phyloP scores from a whole-genome alignment of 2,888 invertebrate species.

The Oscheius sp. region DNA sequence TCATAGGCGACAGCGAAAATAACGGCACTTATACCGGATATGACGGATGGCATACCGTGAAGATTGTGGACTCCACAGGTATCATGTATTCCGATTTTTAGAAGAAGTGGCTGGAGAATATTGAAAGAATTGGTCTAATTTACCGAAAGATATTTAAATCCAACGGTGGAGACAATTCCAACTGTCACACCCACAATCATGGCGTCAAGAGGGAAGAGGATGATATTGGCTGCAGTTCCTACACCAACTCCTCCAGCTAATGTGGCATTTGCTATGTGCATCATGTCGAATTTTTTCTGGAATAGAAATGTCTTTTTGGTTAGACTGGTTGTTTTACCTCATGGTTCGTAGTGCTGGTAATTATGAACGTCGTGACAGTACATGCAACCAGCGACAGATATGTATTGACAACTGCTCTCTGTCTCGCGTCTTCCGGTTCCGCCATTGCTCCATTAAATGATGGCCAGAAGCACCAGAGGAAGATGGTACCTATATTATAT shows the following conservation, averaged over 20 bases:
- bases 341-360: constrained; percentile 80
- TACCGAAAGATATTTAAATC: constrained; percentile 52
- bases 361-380: constrained; percentile 83
- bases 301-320: background rate
- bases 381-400: constrained; percentile 83
- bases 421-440: constrained; percentile 45
- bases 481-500: constrained; percentile 80
- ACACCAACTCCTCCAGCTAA: constrained; percentile 68
- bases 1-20: constrained; percentile 34
- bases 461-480: constrained; percentile 96
- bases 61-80: constrained; percentile 55
- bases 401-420: constrained; percentile 86
- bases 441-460: constrained; percentile 84
- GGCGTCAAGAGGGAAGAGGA: constrained; percentile 67
- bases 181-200: constrained; percentile 64
- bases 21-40: constrained; percentile 35
- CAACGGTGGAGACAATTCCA: constrained; percentile 59
- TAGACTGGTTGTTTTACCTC: constrained; percentile 31
- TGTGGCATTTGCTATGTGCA: constrained; percentile 73
- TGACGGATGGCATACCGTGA: constrained; percentile 54
- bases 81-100: constrained; percentile 76
- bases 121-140: background rate
- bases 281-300: constrained; percentile 64
- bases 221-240: constrained; percentile 71
- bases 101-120: constrained; percentile 78